Base-by-base conservation (phyloP, 2,888 invertebrate species). In the Andrena minutula region DNA sequence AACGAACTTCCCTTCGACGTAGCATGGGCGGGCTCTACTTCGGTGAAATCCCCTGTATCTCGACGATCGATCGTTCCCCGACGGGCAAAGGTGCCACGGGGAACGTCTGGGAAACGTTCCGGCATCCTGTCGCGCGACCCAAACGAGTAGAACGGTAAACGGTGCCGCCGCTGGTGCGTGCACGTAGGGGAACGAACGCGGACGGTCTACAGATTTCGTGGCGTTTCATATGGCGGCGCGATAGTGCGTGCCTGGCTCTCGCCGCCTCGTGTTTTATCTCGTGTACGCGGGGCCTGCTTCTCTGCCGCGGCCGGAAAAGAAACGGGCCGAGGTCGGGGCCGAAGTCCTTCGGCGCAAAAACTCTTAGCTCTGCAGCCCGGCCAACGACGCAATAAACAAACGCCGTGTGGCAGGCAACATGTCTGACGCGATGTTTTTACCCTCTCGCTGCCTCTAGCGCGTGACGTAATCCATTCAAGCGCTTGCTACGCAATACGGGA, bases 391-490 rank as follows among this genome's bases (percentile, higher is more conserved):
- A 65, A 76, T 68, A 83, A 83, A 86, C 83, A 79, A 86, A 80
- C 71, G 82, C 68, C 58, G 51, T 58, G n/a, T 23, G 47, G 51
- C 60, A 61, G 35, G 26, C n/a, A 63, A 53, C 51, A 23, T 60
- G 70, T 78, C 53, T 70, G 76, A 65, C 74, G 79, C 61, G 73
- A 79, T 75, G 76, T 66, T 85, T 86, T 83, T 85, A 87, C 86
- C 88, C 88, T 85, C 84, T 77, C 64, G 69, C 74, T 77, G 75
- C 78, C 86, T 86, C 77, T 53, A 82, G 53, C 88, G 88, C 86
- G 89, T 92, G 92, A 92, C 92, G 91, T 91, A 92, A 92, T 91
- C 90, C 92, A 92, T 92, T 92, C 92, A 92, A 91, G 90, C 91
- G 88, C 87, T 89, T 91, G 89, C 91, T 92, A 92, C 91, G 92